phyloP scores from a whole-genome alignment of 2,113 vertebrate species.

The Corydoras sp. region DNA sequence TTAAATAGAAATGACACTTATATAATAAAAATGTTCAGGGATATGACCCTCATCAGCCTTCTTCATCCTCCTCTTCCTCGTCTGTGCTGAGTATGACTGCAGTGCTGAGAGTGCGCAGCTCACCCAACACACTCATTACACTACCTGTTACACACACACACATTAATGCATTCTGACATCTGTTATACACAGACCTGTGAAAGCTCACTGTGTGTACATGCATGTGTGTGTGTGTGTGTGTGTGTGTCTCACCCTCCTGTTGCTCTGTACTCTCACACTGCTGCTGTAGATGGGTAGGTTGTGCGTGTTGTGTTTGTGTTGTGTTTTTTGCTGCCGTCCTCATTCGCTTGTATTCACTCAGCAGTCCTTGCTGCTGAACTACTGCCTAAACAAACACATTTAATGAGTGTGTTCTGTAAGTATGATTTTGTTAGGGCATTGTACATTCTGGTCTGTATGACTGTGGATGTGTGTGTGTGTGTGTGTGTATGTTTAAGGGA shows the following conservation, averaged over 20 bases:
- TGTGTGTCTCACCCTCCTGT: conserved; percentile 22
- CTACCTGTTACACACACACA: conserved; percentile 2
- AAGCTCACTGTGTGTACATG: not conserved
- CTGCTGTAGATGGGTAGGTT: not conserved
- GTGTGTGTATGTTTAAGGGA: not conserved
- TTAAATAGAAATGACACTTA: too few relatives aligned
- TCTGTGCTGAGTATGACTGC: conserved; percentile 63
- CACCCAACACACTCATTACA: conserved; percentile 54
- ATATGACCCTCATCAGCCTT: not conserved
- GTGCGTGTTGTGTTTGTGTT: conserved; percentile 21
- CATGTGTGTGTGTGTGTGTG: conserved; percentile 5
- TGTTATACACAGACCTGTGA: too few relatives aligned
- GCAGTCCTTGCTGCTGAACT: conserved; percentile 42
- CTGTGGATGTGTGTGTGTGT: too few relatives aligned
- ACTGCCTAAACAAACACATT: conserved; percentile 51
- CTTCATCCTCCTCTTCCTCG: conserved; percentile 60
- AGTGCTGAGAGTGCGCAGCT: conserved; percentile 62
- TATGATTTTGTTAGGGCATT: too few relatives aligned
- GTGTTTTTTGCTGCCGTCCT: conserved; percentile 35
- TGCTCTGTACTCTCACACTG: conserved; percentile 21
- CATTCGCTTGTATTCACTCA: conserved; percentile 41
- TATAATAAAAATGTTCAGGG: not conserved
- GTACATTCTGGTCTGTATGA: too few relatives aligned
- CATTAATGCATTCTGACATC: not conserved
- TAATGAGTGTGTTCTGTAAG: not conserved